Conservation (phyloP, 1,140 invertebrate species). For the Musca vetustissima region DNA sequence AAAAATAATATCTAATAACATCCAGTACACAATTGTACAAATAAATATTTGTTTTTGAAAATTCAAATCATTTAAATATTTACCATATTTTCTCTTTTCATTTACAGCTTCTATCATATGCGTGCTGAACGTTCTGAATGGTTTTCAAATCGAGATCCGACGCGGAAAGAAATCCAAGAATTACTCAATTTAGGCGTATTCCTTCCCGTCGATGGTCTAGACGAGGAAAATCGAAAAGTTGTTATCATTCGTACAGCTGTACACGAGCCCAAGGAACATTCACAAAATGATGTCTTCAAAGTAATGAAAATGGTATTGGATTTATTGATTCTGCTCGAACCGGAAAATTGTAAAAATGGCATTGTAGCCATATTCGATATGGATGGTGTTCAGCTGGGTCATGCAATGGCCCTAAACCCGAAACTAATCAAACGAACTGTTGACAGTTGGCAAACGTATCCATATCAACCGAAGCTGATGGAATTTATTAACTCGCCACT, state of each 20-base stretch:
- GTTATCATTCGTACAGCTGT: constrained; percentile 61
- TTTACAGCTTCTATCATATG: constrained; percentile 62
- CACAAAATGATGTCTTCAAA: constrained; percentile 64
- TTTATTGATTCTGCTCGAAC: constrained; percentile 58
- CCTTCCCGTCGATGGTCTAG: constrained; percentile 60
- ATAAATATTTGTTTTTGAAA: no score
- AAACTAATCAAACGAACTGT: constrained; percentile 61
- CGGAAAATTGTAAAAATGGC: constrained; percentile 61
- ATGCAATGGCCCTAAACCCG: constrained; percentile 64
- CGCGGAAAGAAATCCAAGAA: constrained; percentile 60
- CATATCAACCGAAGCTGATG: constrained; percentile 66
- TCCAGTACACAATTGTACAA: no score
- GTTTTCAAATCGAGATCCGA: constrained; percentile 64
- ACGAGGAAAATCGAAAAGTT: constrained; percentile 59
- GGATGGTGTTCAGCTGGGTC: constrained; percentile 60
- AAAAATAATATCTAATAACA: no score
- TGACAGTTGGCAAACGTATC: constrained; percentile 71
- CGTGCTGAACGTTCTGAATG: constrained; percentile 60
- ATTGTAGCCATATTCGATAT: constrained; percentile 65
- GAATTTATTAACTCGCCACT: constrained; percentile 72
- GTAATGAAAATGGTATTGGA: constrained; percentile 63
- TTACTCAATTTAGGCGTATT: constrained; percentile 63
- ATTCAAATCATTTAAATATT: no score
- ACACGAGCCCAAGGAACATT: constrained; percentile 61
- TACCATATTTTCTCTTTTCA: neutral